Base-by-base conservation (phyloP, 2,797 vertebrate species). In the Labroides dimidiatus region DNA sequence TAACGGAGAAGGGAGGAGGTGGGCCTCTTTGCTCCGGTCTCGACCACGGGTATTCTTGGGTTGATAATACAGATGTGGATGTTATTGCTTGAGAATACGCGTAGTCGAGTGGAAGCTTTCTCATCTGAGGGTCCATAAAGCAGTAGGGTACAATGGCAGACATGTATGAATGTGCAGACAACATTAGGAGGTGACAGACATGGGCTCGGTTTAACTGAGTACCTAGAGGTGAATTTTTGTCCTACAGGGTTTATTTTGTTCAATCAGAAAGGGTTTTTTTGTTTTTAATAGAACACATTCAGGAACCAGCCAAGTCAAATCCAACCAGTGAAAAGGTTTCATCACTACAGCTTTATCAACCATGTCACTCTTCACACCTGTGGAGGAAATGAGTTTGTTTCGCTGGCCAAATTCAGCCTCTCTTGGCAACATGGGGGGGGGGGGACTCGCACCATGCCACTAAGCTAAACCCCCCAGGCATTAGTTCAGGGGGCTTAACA, bases 1-100 rank as follows among this genome's bases (percentile, higher is more conserved):
- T 43, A 71, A 60, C 41, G 64, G 69, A 75, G 49, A 44, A 55
- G 42, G 63, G 57, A 74, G 71, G 80, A 82, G 75, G 78, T 76
- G 81, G 82, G 81, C 77, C 73, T 72, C 71, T 56, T 69, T 85
- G 89, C 90, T 91, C 90, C 84, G 58, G 67, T 87, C 91, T 93
- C 93, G 89, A 91, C 80, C 87, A 93, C 87, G 90, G 90, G 92
- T 93, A 93, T 93, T 93, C 91, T 93, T 91, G 89, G 89, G 92
- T 90, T 89, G 89, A 95, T 91, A 94, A 92, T 92, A 92, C 94
- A 92, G 86, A 92, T 88, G 89, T 90, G 80, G 91, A 88, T 93
- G 90, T 93, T 93, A 92, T 91, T 93, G 90, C 91, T 94, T 93
- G 91, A 94, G 93, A 94, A 94, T 92, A 94, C 92, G 89, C 88